A percentile compares a stretch with the other conserved stretches of the same genome.
phyloP scores from a whole-genome alignment of 2,888 invertebrate species.

The Rugalucina vietnamica region DNA sequence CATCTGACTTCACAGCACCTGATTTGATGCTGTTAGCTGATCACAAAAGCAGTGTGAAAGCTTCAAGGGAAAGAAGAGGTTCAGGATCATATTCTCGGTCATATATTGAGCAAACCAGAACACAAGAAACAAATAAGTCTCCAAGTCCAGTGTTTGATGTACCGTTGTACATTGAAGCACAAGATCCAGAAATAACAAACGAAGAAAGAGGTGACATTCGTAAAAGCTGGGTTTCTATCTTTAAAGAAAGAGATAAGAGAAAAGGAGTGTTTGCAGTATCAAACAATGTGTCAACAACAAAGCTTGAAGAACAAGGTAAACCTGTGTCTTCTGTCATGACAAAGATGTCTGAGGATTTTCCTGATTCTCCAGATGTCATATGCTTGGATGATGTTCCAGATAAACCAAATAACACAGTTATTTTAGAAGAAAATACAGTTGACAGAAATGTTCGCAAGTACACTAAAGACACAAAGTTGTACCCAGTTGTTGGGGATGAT shows the following conservation, averaged over 20 bases:
- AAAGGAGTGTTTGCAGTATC: background rate
- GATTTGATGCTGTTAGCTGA: too few relatives aligned
- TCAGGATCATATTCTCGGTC: too few relatives aligned
- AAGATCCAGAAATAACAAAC: background rate
- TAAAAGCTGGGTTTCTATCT: background rate
- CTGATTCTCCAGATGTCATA: background rate
- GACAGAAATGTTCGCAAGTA: background rate
- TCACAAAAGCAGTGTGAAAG: too few relatives aligned
- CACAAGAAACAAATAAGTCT: background rate
- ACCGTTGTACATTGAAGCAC: background rate
- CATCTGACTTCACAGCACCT: too few relatives aligned
- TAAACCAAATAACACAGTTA: too few relatives aligned
- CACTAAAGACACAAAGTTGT: background rate
- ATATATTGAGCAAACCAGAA: too few relatives aligned
- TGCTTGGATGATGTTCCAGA: background rate
- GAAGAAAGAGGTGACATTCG: background rate
- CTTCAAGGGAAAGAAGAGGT: too few relatives aligned
- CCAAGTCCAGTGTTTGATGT: constrained; percentile 3
- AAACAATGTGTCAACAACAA: background rate
- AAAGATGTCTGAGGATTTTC: background rate
- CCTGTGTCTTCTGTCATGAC: background rate
- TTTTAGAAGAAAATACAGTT: background rate
- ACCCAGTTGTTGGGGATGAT: background rate
- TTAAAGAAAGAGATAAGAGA: background rate
- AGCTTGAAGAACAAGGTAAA: too few relatives aligned